phyloP scores from a whole-genome alignment of 1,140 invertebrate species.

The Orius insidiosus region DNA sequence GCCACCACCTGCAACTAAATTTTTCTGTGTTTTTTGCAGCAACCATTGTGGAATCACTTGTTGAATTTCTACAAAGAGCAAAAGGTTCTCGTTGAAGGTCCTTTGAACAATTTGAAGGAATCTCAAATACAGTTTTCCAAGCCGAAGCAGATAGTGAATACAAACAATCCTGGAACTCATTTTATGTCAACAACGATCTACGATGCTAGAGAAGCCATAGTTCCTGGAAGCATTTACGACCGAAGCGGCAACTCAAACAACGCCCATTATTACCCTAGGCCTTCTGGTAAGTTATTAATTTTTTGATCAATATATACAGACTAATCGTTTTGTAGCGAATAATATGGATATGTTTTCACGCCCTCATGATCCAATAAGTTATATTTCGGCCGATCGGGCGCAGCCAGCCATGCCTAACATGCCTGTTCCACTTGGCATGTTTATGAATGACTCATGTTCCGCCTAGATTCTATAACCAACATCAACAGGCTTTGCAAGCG shows the following conservation, averaged over 20 bases:
- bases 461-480: slow-evolving; percentile 72
- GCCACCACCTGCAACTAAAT: too few relatives aligned
- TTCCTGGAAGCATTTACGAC: slow-evolving; percentile 70
- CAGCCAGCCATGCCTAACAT: slow-evolving; percentile 58
- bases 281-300: slow-evolving; percentile 8
- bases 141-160: slow-evolving; percentile 86
- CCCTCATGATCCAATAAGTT: slow-evolving; percentile 80
- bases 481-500: slow-evolving; percentile 44
- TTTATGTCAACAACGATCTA: slow-evolving; percentile 95
- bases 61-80: slow-evolving; percentile 97
- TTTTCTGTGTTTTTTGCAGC: too few relatives aligned
- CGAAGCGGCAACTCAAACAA: slow-evolving; percentile 27
- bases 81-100: slow-evolving; percentile 93
- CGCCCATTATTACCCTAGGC: slow-evolving; percentile 27
- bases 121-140: slow-evolving; percentile 94
- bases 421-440: slow-evolving; percentile 87
- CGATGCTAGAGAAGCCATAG: slow-evolving; percentile 74
- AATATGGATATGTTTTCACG: slow-evolving; percentile 39
- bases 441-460: slow-evolving; percentile 83
- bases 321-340: too few relatives aligned
- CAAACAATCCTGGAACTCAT: slow-evolving; percentile 85
- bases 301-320: too few relatives aligned
- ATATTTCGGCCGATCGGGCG: slow-evolving; percentile 73
- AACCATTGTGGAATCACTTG: slow-evolving; percentile 96
- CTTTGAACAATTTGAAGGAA: slow-evolving; percentile 92